These are phyloP conservation scores for Adelges cooleyi DNA, from an alignment of 1,140 invertebrate genomes.

Conservation along the genomic window DNA sequence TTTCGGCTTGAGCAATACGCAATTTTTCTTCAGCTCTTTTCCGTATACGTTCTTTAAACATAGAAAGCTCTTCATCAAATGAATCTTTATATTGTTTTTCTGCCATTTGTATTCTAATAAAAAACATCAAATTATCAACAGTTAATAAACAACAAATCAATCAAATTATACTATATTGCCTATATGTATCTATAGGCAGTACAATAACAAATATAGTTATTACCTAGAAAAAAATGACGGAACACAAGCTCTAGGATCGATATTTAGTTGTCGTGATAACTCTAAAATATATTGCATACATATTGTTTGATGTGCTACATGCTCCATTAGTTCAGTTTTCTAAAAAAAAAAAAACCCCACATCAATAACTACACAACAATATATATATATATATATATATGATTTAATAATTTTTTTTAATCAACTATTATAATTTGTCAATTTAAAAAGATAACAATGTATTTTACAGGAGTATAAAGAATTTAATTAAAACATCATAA, in stretches of 20 bases:
- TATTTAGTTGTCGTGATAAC: conserved; percentile 83
- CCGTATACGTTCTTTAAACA: conserved; percentile 80
- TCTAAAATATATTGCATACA: conserved; percentile 99
- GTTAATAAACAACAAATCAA: neutral
- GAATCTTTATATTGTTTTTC: conserved; percentile 85
- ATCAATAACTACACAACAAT: too few species aligned
- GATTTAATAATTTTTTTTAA: neutral
- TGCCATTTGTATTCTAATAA: conserved; percentile 70
- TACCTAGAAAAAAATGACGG: conserved; percentile 79
- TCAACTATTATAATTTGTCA: neutral
- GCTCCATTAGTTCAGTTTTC: conserved; percentile 88
- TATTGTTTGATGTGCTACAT: conserved; percentile 95
- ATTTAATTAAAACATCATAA: too few species aligned
- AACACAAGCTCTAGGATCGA: conserved; percentile 85
- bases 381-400: too few species aligned
- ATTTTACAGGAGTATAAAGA: too few species aligned
- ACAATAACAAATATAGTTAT: conserved; percentile 41
- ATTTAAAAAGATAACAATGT: too few species aligned
- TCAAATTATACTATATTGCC: neutral
- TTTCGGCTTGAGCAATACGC: conserved; percentile 66
- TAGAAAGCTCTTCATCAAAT: conserved; percentile 84
- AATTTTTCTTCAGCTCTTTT: conserved; percentile 81
- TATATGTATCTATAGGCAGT: too few species aligned
- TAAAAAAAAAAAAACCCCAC: conserved; percentile 44
- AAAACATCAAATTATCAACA: neutral